Base-by-base conservation (phyloP, 2,888 invertebrate genomes). In the Drosophila pegasa region DNA sequence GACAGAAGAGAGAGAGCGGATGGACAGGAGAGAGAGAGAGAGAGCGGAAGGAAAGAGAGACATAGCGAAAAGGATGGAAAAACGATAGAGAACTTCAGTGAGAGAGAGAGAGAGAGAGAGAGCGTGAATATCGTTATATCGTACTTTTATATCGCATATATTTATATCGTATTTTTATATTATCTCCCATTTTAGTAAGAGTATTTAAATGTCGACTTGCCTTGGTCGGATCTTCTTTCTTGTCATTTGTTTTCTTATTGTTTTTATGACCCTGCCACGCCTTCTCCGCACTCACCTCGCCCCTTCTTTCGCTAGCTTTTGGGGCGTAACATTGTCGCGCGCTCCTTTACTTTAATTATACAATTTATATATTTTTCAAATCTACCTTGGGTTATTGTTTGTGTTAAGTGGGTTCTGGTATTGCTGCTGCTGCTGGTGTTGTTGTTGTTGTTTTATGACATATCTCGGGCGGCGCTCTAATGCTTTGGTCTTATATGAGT, bases 301-400 rank as follows among this genome's bases (percentile, higher is more conserved):
- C 47, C 2, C 41, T 41, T 37, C 35, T 31, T 10, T 18, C 20
- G 18, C 4, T 25, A 35, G 38, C 20, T 50, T 71, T 65, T 38
- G n/a, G 45, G 61, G 25, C 27, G 37, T 35, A 61, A 52, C 50
- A 62, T 43, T 58, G 66, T 60, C 56, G 67, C 56, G 61, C 65
- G 60, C 55, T 71, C 71, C 60, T 63, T 71, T 79, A 65, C 67
- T 66, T 66, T 76, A 87, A 83, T 87, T 87, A 87, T 71, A 76
- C 86, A 76, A 82, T 81, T 87, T 66, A 68, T 67, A 74, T 54
- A 50, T 66, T 64, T 60, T 16, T 63, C 8, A 60, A 77, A 77
- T 73, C 57, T 68, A 67, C 18, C 68, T 67, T 35, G 48, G 50
- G 33, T 65, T 56, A 50, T 58, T 60, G 59, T 40, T 68, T 51